Evolutionary conservation across 64 coral and sea anemone species (phyloP), one percentile per base, ranked within the genome.

Genomic region (Stichodactyla helianthus): DNA sequence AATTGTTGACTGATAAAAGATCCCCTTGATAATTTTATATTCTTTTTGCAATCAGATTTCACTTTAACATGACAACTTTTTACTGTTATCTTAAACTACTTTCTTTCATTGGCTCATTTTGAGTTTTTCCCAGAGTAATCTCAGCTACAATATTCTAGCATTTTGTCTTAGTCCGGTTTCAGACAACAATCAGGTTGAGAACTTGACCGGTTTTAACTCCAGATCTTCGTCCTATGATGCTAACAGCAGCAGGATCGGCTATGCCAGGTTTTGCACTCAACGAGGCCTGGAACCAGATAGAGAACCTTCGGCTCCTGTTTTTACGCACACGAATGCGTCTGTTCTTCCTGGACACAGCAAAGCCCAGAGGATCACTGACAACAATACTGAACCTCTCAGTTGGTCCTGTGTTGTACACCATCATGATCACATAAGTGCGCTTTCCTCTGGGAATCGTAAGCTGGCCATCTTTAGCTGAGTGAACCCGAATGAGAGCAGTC

Each of bases 141-240:
- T 35, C 31, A 35, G 31, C 31, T 35, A 35, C 31, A 35, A 35
- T 35, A 35, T 35, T 35, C 31, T 35, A 35, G 31, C 31, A 35
- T 35, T 35, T 35, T 35, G 31, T 35, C 31, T 35, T 35, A 35
- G 31, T 35, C 31, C 31, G 31, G 59, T 5, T 82, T 89, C 77
- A 89, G 57, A 81, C 87, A 19, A 89, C 87, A 53, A 89, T 89
- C 19, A 89, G 78, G 55, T 89, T 89, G 18, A 89, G 50, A 11
- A 89, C 50, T 67, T 89, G 55, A 17, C 78, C 59, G 19, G 87
- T 8, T 82, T 64, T 89, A 58, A 89, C 78, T 12, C 59, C 11
- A 12, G 87, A 82, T 22, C 68, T 89, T 14, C 77, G 87, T 19
- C 87, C 77, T 2, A 59, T 53, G 35, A 89, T 82, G 50, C 57